Base-by-base conservation (phyloP, 1,140 invertebrate genomes). In the Hyphantria cunea region DNA sequence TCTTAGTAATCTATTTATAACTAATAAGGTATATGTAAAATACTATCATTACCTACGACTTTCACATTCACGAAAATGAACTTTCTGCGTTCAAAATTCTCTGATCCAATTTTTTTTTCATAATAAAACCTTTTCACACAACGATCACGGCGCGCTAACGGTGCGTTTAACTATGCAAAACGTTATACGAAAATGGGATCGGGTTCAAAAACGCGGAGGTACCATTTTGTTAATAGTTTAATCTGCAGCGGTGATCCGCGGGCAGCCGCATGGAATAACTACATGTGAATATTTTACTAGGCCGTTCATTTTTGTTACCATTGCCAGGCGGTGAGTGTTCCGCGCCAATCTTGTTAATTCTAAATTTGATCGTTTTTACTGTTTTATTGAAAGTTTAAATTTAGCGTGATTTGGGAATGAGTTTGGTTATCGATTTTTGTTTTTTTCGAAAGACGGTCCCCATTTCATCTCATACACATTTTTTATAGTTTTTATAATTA, bases 151-250 rank as follows among this genome's bases (percentile, higher is more conserved):
- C 17, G 49, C 44, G 56, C 48, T 51, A 60, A 65, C 56, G 37
- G 41, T n/a, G 39, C 37, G 64, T 66, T 52, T 68, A 61, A 64
- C 65, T 64, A 67, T 64, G 61, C 58, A 65, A 34, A 60, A 66
- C 48, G 34, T 61, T 56, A 66, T 63, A 59, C 52, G 52, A 31
- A 64, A 64, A 61, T 63, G 52, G 48, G 50, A 56, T 67, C 52
- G 41, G 51, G 39, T 72, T 56, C 42, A 66, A 59, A 60, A 64
- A 70, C 66, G 53, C 51, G 33, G 31, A 32, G 65, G 34, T 42
- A 62, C 68, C 71, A 64, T 76, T 79, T 78, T 76, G 79, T 79
- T 82, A 82, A 82, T 79, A 79, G 79, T 74, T 82, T 76, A 82
- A 82, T 82, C 79, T 74, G 72, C 51, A 47, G 45, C 64, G 55